Percentiles rank a stretch among this genome's conserved stretches.
Evolutionary conservation across 2,113 vertebrate genomes (phyloP).

Genomic region (Mastomys coucha): DNA sequence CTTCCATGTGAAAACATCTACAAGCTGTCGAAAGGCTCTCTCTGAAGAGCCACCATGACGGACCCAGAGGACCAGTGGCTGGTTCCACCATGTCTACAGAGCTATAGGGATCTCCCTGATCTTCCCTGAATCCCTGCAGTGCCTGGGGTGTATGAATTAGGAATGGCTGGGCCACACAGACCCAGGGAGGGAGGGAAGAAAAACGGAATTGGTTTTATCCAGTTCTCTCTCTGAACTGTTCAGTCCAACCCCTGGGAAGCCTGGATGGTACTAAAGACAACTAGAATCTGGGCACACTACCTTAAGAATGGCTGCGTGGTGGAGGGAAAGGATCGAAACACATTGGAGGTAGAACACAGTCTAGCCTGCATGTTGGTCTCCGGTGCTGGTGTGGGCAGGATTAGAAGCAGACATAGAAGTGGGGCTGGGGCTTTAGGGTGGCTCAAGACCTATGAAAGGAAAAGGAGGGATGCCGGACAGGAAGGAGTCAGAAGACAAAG

Average conservation of each 20-base stretch:
- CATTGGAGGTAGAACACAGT: background rate
- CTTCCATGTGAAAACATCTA: background rate
- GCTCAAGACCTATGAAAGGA: background rate
- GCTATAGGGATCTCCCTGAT: background rate
- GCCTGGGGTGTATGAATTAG: rapidly evolving
- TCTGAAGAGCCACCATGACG: rapidly evolving
- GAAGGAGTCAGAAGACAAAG: background rate
- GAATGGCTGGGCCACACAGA: background rate
- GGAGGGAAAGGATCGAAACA: background rate
- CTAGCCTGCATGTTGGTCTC: background rate
- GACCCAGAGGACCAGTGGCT: rapidly evolving
- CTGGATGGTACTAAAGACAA: no score
- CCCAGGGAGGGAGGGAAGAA: background rate
- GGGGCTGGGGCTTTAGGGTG: background rate
- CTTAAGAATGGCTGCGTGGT: background rate
- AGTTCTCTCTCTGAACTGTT: background rate
- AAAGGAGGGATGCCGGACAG: background rate
- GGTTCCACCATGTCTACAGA: background rate
- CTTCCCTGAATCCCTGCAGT: background rate
- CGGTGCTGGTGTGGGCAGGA: background rate
- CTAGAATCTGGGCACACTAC: background rate
- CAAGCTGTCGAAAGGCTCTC: background rate
- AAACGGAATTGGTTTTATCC: background rate
- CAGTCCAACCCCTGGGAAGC: no score
- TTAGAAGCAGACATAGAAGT: background rate